These are phyloP conservation scores for Prorops nasuta DNA, from an alignment of 1,140 invertebrate genomes.

Conservation along the genomic window DNA sequence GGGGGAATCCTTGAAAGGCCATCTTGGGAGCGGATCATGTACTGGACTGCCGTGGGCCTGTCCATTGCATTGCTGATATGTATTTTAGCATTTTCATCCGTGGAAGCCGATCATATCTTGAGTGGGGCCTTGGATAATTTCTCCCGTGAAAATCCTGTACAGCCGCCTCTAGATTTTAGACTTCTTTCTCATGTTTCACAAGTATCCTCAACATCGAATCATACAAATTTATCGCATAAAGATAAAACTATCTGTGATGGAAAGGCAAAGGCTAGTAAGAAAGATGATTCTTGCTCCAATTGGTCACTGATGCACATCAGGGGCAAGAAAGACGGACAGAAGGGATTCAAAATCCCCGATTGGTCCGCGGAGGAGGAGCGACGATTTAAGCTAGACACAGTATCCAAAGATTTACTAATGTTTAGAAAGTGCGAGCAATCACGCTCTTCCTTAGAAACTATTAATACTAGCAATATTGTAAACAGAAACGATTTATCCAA, in stretches of 20 bases:
- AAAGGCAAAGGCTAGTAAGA: conserved; percentile 16
- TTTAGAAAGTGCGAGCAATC: conserved; percentile 26
- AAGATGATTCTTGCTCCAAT: conserved; percentile 30
- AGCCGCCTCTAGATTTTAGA: conserved; percentile 64
- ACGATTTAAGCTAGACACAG: conserved; percentile 41
- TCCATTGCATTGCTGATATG: conserved; percentile 66
- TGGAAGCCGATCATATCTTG: conserved; percentile 75
- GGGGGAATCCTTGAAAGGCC: conserved; percentile 72
- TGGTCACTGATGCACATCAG: conserved; percentile 41
- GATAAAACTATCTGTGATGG: conserved; percentile 26
- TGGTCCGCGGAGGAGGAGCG: conserved; percentile 45
- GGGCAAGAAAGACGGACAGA: conserved; percentile 29
- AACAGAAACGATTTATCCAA: too few species aligned
- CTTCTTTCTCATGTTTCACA: conserved; percentile 44
- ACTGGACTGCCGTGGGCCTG: conserved; percentile 67
- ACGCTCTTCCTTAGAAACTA: conserved; percentile 12
- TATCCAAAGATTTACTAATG: conserved; percentile 30
- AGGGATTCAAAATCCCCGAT: conserved; percentile 37
- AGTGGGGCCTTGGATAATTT: conserved; percentile 56
- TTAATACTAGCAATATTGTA: too few species aligned
- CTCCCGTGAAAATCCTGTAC: conserved; percentile 53
- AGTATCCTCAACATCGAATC: not conserved
- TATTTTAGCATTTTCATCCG: conserved; percentile 68
- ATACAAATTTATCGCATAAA: conserved; percentile 24
- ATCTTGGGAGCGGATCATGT: conserved; percentile 74